Base-by-base conservation (phyloP, 2,797 vertebrate species). In the Micromesistius poutassou region DNA sequence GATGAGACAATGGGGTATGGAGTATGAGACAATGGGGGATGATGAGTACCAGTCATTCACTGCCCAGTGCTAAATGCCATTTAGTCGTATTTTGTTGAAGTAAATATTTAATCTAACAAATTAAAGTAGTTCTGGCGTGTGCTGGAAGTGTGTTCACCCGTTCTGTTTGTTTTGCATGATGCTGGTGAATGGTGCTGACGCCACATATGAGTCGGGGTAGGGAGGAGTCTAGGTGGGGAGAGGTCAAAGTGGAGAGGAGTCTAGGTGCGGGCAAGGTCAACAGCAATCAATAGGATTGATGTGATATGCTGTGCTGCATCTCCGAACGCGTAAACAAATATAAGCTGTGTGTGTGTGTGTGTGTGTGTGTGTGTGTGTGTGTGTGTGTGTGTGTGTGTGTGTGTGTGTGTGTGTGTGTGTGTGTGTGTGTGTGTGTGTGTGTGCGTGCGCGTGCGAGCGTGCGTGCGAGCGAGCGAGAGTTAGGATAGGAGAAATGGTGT, bases 81-180 rank as follows among this genome's bases (percentile, higher is more conserved):
- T 62, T 22, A 62, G 55, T 62, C n/a, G 12, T 68, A 68, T 68
- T 28, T 30, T 5, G 25, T 68, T 68, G 62, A 68, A 28, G 62
- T 68, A 68, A 68, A 68, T 68, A 68, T 68, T 68, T 28, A 68
- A 68, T 68, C 28, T 25, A 68, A 68, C 62, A 68, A 68, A 68
- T 35, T 35, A 3, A 35, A 35, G 33, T 28, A 68, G n/a, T 28
- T 8, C 62, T 68, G 55, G n/a, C 25, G n/a, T 62, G 2, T 2
- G 7, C 55, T 62, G n/a, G n/a, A 25, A n/a, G 55, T n/a, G 25
- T 68, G 55, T 62, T 62, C 22, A 25, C 6, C 55, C 55, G 22
- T 9, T 62, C 22, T 62, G 55, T 25, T 62, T 62, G 55, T 62
- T 62, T 62, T 62, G 22, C 7, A 62, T 62, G 46, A 50, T 16